phyloP scores from a whole-genome alignment of 1,140 invertebrate species.

The Rhagoletis zephyria region DNA sequence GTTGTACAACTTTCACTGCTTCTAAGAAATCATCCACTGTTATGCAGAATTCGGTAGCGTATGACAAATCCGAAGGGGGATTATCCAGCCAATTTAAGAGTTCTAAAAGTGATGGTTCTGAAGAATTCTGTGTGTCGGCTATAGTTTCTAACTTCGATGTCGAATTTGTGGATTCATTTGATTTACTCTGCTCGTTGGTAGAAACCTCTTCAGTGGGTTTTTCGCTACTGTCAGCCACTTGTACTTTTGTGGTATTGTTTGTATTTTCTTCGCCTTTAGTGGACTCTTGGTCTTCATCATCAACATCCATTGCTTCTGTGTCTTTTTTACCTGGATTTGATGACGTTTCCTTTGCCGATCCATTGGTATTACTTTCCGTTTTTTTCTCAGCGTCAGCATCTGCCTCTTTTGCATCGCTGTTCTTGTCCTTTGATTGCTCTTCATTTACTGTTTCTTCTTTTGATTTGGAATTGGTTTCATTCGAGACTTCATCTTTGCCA shows the following conservation, averaged over 20 bases:
- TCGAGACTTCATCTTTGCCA: slow-evolving; percentile 56
- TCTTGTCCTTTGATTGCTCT: not conserved
- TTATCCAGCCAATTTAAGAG: slow-evolving; percentile 76
- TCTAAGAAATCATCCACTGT: slow-evolving; percentile 83
- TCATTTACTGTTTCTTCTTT: slow-evolving; percentile 58
- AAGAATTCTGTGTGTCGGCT: slow-evolving; percentile 54
- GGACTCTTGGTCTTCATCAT: not conserved
- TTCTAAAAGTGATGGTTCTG: slow-evolving; percentile 67
- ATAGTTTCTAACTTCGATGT: not conserved
- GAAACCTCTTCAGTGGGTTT: not conserved
- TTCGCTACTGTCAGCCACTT: slow-evolving; percentile 10
- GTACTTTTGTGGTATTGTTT: slow-evolving; percentile 10
- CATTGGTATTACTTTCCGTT: not conserved
- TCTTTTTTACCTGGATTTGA: slow-evolving; percentile 14
- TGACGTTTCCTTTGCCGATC: slow-evolving; percentile 42
- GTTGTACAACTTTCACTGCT: slow-evolving; percentile 88
- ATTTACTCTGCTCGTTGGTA: not conserved
- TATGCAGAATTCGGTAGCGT: slow-evolving; percentile 77
- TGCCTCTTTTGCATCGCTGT: slow-evolving; percentile 49
- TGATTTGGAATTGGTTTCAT: slow-evolving; percentile 32
- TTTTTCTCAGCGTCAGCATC: slow-evolving; percentile 63
- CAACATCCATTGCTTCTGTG: not conserved
- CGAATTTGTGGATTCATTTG: not conserved
- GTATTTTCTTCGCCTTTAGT: not conserved
- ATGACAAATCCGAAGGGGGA: slow-evolving; percentile 65